Conservation (phyloP, 2,888 invertebrate species). For the Lithophane semibrunnea region DNA sequence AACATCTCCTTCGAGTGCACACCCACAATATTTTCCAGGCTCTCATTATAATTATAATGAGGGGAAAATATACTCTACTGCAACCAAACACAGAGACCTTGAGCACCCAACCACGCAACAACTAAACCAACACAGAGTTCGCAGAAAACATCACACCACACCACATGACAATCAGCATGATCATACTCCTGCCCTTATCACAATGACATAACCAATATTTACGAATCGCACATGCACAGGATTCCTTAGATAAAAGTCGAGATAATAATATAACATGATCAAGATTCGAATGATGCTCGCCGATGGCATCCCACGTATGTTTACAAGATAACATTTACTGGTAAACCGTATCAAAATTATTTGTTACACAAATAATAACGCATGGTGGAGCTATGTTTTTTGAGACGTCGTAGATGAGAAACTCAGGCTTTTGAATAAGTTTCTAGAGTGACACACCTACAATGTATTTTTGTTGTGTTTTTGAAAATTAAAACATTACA, state of each 20-base stretch:
- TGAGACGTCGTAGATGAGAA: conserved; percentile 7
- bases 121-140: conserved; percentile 20
- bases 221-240: conserved; percentile 44
- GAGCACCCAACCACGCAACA: neutral
- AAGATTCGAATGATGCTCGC: conserved; percentile 64
- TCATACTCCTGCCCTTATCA: neutral
- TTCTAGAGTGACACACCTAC: conserved; percentile 7
- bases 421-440: conserved; percentile 4
- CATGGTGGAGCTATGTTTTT: conserved; percentile 66
- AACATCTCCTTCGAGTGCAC: no score
- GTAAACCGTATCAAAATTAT: conserved; percentile 80
- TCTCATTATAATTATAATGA: neutral
- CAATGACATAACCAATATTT: conserved; percentile 57
- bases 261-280: conserved; percentile 70
- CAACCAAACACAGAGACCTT: neutral
- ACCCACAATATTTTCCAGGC: neutral
- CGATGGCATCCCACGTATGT: conserved; percentile 74
- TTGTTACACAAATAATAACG: conserved; percentile 79
- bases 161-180: conserved; percentile 1
- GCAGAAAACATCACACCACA: conserved; percentile 33
- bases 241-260: conserved; percentile 71
- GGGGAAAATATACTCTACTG: neutral
- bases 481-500: neutral
- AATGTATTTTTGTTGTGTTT: neutral
- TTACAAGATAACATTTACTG: conserved; percentile 73